These are phyloP conservation scores for Spodoptera littoralis DNA, from an alignment of 2,888 invertebrate genomes.

Conservation along the genomic window DNA sequence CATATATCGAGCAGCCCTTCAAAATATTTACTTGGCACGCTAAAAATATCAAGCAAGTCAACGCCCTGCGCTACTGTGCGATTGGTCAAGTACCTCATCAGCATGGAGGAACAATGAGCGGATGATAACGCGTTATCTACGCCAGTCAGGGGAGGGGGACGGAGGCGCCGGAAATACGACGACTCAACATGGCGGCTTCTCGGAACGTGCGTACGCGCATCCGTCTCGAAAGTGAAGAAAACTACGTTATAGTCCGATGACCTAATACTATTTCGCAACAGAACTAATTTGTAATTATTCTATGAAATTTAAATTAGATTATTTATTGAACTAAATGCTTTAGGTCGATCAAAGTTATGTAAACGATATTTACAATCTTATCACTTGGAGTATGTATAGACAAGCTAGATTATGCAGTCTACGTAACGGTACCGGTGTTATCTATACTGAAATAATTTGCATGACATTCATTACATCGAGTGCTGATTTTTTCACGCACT, in stretches of 20 bases:
- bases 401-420: conserved; percentile 39
- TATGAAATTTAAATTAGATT: conserved; percentile 27
- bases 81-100: conserved; percentile 78
- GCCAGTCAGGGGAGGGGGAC: conserved; percentile 63
- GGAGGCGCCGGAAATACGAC: conserved; percentile 78
- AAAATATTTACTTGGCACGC: conserved; percentile 61
- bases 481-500: conserved; percentile 37
- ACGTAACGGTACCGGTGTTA: conserved; percentile 49
- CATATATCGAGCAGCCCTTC: conserved; percentile 39
- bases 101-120: conserved; percentile 85
- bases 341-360: conserved; percentile 31
- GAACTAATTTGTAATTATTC: conserved; percentile 21
- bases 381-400: conserved; percentile 37
- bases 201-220: conserved; percentile 71
- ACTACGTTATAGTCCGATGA: conserved; percentile 52
- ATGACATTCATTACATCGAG: conserved; percentile 38
- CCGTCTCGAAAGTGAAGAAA: conserved; percentile 65
- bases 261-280: conserved; percentile 46
- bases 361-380: conserved; percentile 51
- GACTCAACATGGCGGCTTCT: conserved; percentile 76
- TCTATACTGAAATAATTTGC: conserved; percentile 53
- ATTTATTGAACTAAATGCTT: conserved; percentile 21
- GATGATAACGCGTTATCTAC: conserved; percentile 87
- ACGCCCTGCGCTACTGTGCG: conserved; percentile 72
- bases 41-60: conserved; percentile 77